Conservation (phyloP, 2,888 invertebrate genomes). For the Lissonota sp. region DNA sequence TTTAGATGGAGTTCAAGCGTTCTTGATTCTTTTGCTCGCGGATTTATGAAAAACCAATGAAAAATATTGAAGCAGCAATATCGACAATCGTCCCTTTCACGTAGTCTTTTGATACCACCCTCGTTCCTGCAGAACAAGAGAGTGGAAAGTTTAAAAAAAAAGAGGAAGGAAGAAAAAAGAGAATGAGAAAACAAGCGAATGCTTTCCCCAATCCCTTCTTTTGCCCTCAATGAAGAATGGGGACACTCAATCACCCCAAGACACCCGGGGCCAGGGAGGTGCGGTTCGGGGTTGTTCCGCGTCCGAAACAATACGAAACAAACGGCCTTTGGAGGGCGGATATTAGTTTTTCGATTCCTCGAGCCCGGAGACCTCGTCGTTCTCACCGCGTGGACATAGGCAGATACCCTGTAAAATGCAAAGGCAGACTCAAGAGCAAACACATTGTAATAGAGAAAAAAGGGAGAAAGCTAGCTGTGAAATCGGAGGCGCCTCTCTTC, state of each 20-base stretch:
- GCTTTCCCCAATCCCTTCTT: slow-evolving; percentile 48
- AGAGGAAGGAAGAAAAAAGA: background rate
- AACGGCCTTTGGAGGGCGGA: slow-evolving; percentile 82
- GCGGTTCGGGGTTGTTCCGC: slow-evolving; percentile 40
- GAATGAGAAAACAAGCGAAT: slow-evolving; percentile 62
- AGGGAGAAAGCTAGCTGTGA: slow-evolving; percentile 46
- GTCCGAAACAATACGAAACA: slow-evolving; percentile 83
- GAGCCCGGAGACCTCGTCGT: slow-evolving; percentile 71
- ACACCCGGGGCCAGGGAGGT: slow-evolving; percentile 71
- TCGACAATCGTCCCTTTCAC: slow-evolving; percentile 31
- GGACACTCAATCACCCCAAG: slow-evolving; percentile 83
- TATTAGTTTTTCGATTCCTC: slow-evolving; percentile 84
- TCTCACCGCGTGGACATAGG: slow-evolving; percentile 50
- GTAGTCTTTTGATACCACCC: slow-evolving; percentile 32
- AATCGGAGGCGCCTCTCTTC: slow-evolving; percentile 52
- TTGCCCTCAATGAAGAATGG: slow-evolving; percentile 80
- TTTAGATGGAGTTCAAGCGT: too few relatives aligned
- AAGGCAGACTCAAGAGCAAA: slow-evolving; percentile 31
- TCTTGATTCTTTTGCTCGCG: background rate
- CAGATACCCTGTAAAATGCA: slow-evolving; percentile 22
- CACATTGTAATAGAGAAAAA: slow-evolving; percentile 40
- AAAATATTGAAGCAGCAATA: slow-evolving; percentile 40
- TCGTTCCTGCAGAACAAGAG: slow-evolving; percentile 30
- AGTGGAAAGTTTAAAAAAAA: slow-evolving; percentile 58
- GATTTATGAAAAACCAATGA: slow-evolving; percentile 41